phyloP scores from a whole-genome alignment of 1,140 invertebrate species.

The Lasioglossum albipes region DNA sequence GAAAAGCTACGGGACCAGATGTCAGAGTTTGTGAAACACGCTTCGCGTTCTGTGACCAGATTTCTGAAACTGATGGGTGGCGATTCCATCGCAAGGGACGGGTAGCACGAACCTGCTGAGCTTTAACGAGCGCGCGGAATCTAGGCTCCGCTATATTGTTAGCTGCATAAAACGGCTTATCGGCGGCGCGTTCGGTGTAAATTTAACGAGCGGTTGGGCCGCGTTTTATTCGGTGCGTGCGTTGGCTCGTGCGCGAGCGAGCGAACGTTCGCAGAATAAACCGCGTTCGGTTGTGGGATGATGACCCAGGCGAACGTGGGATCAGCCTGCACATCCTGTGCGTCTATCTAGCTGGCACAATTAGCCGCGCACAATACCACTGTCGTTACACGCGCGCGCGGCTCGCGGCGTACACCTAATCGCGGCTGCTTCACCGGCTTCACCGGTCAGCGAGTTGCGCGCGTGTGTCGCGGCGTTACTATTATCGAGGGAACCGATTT shows the following conservation, averaged over 20 bases:
- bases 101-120: not conserved
- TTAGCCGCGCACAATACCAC: slow-evolving; percentile 51
- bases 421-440: slow-evolving; percentile 27
- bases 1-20: no score
- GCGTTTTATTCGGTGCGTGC: slow-evolving; percentile 35
- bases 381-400: slow-evolving; percentile 57
- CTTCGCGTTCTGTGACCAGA: no score
- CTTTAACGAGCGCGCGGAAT: not conserved
- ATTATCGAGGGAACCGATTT: slow-evolving; percentile 24
- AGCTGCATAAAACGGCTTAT: slow-evolving; percentile 39
- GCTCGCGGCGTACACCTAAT: slow-evolving; percentile 59
- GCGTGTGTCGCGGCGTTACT: slow-evolving; percentile 6
- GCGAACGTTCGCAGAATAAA: slow-evolving; percentile 47
- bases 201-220: slow-evolving; percentile 38
- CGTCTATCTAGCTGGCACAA: slow-evolving; percentile 58
- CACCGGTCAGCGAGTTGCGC: slow-evolving; percentile 49
- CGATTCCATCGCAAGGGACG: not conserved
- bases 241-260: not conserved
- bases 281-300: slow-evolving; percentile 47
- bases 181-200: slow-evolving; percentile 2
- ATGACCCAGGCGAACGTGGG: slow-evolving; percentile 45
- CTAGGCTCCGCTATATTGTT: not conserved
- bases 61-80: no score
- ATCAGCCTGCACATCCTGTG: slow-evolving; percentile 46
- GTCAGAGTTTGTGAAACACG: no score